A percentile compares a stretch with the other conserved stretches of the same genome.
Conservation (phyloP, 2,888 invertebrate species). For the Aethes cnicana region DNA sequence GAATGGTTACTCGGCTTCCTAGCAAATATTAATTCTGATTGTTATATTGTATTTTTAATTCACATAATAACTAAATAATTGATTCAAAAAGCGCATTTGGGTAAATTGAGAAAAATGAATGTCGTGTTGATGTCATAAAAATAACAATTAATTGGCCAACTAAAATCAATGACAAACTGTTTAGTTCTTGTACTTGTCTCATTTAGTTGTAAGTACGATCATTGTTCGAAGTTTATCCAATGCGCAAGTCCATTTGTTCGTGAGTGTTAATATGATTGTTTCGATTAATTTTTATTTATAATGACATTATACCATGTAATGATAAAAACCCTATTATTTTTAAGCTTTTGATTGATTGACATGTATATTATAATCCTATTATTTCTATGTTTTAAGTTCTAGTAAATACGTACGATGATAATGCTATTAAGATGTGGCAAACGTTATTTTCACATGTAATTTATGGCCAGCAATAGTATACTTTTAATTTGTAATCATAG, state of each 20-base stretch:
- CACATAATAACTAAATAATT: too few species aligned
- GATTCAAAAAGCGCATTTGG: too few species aligned
- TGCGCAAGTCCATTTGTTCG: too few species aligned
- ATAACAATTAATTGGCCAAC: too few species aligned
- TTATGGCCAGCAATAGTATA: constrained; percentile 62
- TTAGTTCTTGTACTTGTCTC: not conserved
- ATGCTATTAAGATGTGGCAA: constrained; percentile 33
- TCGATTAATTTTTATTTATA: not conserved
- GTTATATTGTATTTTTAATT: too few species aligned
- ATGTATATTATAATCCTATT: too few species aligned
- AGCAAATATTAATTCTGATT: constrained; percentile 1
- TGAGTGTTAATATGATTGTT: not conserved
- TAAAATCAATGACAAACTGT: too few species aligned
- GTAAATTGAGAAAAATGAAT: too few species aligned
- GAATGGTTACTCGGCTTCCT: constrained; percentile 4
- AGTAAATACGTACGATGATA: constrained; percentile 10
- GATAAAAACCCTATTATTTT: not conserved
- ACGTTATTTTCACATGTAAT: constrained; percentile 41
- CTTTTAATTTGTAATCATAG: constrained; percentile 47
- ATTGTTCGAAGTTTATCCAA: too few species aligned
- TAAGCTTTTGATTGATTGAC: constrained; percentile 17
- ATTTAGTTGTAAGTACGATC: too few species aligned
- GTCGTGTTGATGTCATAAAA: too few species aligned
- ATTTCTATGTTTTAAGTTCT: constrained; percentile 7
- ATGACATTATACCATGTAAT: not conserved